Percentiles rank a stretch among this genome's conserved stretches.
Conservation (phyloP, 2,797 vertebrate species). For the Phoebastria nigripes region DNA sequence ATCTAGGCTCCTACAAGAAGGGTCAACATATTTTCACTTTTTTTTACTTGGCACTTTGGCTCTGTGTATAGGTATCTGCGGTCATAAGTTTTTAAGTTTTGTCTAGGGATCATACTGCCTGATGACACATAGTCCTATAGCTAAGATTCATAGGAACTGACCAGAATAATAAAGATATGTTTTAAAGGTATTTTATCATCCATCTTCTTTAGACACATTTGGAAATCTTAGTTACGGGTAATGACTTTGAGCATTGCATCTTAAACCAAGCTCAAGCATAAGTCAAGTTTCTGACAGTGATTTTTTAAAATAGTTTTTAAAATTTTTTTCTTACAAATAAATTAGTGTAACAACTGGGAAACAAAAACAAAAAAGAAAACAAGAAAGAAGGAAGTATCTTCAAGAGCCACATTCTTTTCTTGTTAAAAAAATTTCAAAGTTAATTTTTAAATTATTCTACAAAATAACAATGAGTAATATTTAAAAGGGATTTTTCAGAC, state of each 20-base stretch:
- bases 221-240: background rate
- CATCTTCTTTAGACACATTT: background rate
- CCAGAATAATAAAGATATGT: background rate
- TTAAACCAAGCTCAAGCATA: background rate
- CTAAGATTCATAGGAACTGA: background rate
- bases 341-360: background rate
- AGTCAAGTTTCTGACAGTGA: background rate
- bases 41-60: background rate
- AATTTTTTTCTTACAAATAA: background rate
- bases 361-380: background rate
- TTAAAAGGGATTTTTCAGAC: background rate
- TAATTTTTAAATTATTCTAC: background rate
- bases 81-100: background rate
- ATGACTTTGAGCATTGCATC: background rate
- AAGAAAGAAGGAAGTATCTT: background rate
- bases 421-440: background rate
- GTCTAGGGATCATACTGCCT: background rate
- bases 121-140: background rate
- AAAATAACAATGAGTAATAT: background rate
- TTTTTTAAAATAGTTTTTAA: background rate
- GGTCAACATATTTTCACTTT: fast-evolving
- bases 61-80: background rate
- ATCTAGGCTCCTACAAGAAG: background rate
- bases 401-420: background rate
- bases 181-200: background rate